These are phyloP conservation scores for Eulemur rufifrons DNA, from an alignment of 2,113 vertebrate species.

Conservation along the genomic window DNA sequence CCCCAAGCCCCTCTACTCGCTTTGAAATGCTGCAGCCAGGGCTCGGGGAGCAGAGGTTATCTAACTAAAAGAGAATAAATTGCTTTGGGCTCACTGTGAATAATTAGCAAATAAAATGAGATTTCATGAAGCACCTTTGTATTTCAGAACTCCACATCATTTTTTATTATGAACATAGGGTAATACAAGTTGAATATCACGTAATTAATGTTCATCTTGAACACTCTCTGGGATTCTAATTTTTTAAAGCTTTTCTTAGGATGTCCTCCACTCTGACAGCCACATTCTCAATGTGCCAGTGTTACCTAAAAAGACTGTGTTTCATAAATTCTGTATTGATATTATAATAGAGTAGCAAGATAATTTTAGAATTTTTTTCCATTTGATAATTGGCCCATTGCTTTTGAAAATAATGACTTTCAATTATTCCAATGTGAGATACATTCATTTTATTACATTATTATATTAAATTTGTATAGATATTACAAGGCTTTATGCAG, in stretches of 20 bases:
- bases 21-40: not conserved
- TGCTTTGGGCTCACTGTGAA: not conserved
- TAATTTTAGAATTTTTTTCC: constrained; percentile 74
- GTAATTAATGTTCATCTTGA: constrained; percentile 70
- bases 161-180: constrained; percentile 52
- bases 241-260: constrained; percentile 50
- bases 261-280: constrained; percentile 51
- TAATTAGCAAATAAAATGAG: constrained; percentile 57
- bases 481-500: constrained; percentile 58
- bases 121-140: constrained; percentile 50
- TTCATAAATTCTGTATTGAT: constrained; percentile 70
- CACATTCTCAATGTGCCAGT: constrained; percentile 44
- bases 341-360: constrained; percentile 60
- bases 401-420: constrained; percentile 81
- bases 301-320: constrained; percentile 39
- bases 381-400: constrained; percentile 80
- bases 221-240: constrained; percentile 65
- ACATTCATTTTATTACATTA: constrained; percentile 78
- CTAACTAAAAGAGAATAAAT: not conserved
- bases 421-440: constrained; percentile 75
- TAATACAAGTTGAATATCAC: constrained; percentile 53
- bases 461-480: constrained; percentile 76
- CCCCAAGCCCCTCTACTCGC: not conserved
- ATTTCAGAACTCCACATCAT: constrained; percentile 54
- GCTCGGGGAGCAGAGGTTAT: not conserved